Evolutionary conservation across 2,797 vertebrate species (phyloP).

Genomic region (Lagorchestes hirsutus): DNA sequence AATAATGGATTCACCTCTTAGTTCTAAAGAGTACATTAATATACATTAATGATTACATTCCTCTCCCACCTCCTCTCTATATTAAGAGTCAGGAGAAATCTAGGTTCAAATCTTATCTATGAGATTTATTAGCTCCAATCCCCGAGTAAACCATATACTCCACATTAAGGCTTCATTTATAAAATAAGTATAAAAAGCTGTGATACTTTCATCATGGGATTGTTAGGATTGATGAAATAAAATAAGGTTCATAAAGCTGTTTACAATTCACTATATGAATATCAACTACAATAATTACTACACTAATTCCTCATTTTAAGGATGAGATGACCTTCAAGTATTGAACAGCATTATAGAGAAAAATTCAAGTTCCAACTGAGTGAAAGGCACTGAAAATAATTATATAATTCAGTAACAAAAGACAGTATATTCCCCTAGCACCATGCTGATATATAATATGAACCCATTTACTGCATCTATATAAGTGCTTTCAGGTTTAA

Average conservation of each 20-base stretch:
- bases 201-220: not conserved
- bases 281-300: not conserved
- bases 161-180: not conserved
- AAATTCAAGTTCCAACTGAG: too few relatives aligned
- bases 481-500: too few relatives aligned
- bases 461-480: too few relatives aligned
- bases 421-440: too few relatives aligned
- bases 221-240: not conserved
- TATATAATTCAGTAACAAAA: too few relatives aligned
- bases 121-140: not conserved
- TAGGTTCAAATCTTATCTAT: not conserved
- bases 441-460: too few relatives aligned
- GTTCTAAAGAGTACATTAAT: not conserved
- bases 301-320: not conserved
- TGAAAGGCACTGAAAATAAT: too few relatives aligned
- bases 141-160: not conserved
- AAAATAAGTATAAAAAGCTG: not conserved
- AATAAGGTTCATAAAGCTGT: not conserved
- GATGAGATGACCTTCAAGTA: not conserved
- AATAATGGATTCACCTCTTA: not conserved
- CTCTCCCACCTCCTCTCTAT: not conserved
- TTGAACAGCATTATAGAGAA: not conserved
- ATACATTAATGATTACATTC: not conserved
- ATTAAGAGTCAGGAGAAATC: not conserved
- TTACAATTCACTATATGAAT: not conserved